A percentile compares a stretch with the other conserved stretches of the same genome.
These are phyloP conservation scores for Galagoides demidoff DNA, from an alignment of 2,797 vertebrate species.

Conservation along the genomic window DNA sequence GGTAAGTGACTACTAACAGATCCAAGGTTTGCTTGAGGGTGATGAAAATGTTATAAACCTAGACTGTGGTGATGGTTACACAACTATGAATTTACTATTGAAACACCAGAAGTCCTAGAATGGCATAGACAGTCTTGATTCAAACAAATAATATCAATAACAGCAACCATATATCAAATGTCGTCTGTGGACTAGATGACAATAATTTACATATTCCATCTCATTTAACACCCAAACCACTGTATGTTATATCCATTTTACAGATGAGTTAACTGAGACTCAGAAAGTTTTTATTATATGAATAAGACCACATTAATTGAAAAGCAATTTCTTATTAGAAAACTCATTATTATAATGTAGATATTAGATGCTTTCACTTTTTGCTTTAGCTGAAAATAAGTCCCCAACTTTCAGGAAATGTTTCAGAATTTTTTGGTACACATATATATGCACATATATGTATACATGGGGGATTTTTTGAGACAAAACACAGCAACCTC, in stretches of 20 bases:
- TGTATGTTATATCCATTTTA: not conserved
- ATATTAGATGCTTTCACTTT: not conserved
- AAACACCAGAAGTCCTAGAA: conserved; percentile 42
- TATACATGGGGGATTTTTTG: no score
- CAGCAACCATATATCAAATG: not conserved
- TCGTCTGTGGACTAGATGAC: not conserved
- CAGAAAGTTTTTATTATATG: not conserved
- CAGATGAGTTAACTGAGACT: not conserved
- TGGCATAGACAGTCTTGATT: not conserved
- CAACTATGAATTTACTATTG: not conserved
- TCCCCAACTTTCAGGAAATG: not conserved
- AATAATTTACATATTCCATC: not conserved
- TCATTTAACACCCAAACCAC: not conserved
- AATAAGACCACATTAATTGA: not conserved
- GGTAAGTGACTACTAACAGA: not conserved
- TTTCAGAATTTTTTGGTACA: not conserved
- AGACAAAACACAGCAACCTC: no score
- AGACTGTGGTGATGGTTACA: not conserved
- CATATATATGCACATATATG: no score
- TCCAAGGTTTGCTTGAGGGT: not conserved
- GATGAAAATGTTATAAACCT: not conserved
- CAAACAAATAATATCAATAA: conserved; percentile 42
- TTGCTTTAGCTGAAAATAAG: conserved; percentile 8
- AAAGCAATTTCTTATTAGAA: not conserved
- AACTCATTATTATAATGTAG: not conserved